Conservation (phyloP, 2,888 invertebrate species). For the Caenorhabditis japonica region DNA sequence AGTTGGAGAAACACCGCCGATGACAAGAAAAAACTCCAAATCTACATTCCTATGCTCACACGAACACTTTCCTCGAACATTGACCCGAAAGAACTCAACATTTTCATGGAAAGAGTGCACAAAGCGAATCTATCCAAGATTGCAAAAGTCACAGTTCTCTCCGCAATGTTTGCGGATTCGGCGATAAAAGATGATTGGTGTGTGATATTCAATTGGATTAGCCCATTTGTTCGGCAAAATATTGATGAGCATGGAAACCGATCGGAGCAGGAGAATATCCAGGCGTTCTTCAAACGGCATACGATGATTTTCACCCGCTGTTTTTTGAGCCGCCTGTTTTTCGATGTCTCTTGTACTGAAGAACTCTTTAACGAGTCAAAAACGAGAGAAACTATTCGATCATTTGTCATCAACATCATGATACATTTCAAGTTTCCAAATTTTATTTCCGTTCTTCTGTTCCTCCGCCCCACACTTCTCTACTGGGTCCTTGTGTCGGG, state of each 20-base stretch:
- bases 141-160: not conserved
- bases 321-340: constrained; percentile 16
- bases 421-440: constrained; percentile 11
- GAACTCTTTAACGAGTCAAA: constrained; percentile 9
- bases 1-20: not conserved
- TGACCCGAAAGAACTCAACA: not conserved
- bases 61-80: not conserved
- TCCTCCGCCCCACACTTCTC: constrained; percentile 25
- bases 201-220: constrained; percentile 7
- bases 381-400: constrained; percentile 12
- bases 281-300: constrained; percentile 10
- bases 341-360: not conserved
- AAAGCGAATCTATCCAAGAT: not conserved
- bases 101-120: not conserved
- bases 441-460: not conserved
- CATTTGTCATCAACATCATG: not conserved
- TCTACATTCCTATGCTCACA: constrained; percentile 19
- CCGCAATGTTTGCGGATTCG: constrained; percentile 4
- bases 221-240: not conserved
- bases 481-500: constrained; percentile 17
- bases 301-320: constrained; percentile 16
- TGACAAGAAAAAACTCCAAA: constrained; percentile 10
- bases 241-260: not conserved
- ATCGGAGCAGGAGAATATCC: constrained; percentile 6
- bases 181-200: not conserved